Evolutionary conservation across 2,113 vertebrate genomes (phyloP).

Genomic region (human (Homo sapiens)): DNA sequence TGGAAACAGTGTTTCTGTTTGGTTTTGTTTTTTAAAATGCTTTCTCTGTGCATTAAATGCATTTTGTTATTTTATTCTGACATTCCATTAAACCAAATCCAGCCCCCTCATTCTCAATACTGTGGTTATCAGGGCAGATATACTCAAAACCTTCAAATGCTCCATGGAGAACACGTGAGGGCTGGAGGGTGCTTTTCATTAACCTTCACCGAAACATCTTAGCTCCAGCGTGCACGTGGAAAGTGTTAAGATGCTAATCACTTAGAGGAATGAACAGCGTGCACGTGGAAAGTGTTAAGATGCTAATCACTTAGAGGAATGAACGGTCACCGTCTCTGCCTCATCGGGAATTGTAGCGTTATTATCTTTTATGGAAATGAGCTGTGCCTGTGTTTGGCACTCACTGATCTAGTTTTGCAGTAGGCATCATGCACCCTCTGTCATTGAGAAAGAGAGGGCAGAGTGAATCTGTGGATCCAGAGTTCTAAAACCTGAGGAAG

Average conservation of each 20-base stretch:
- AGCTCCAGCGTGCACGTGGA: no score
- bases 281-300: not conserved
- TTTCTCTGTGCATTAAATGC: no score
- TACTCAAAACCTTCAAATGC: not conserved
- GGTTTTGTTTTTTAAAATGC: not conserved
- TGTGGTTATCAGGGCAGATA: not conserved
- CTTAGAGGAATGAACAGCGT: fast-evolving
- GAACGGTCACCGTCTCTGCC: not conserved
- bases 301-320: not conserved
- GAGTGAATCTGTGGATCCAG: fast-evolving
- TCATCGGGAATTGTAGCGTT: fast-evolving
- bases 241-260: not conserved
- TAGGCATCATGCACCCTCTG: not conserved
- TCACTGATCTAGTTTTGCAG: no score
- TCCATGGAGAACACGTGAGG: not conserved
- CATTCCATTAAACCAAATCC: not conserved
- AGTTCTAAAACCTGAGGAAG: not conserved
- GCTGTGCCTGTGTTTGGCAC: not conserved
- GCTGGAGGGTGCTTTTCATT: not conserved
- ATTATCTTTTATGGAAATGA: not conserved
- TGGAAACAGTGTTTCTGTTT: not conserved
- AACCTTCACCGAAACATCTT: not conserved
- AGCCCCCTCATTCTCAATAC: not conserved
- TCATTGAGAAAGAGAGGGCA: not conserved
- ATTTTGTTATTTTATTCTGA: not conserved